phyloP scores from a whole-genome alignment of 1,140 invertebrate genomes.

The Trachymyrmex septentrionalis region DNA sequence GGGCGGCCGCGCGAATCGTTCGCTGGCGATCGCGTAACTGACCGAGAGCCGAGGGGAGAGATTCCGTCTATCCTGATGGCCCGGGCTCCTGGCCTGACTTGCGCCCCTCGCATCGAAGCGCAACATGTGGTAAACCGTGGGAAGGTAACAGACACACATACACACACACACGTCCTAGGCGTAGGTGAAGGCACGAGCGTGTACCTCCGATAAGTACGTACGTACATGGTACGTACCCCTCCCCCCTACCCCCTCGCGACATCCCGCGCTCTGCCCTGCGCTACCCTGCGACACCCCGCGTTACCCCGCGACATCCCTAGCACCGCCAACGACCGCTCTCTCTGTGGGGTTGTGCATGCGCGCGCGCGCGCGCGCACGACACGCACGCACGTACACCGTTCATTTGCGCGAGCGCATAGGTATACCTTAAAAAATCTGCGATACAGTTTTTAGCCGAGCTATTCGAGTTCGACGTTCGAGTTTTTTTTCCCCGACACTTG shows the following conservation, averaged over 20 bases:
- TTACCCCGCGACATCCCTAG: neutral
- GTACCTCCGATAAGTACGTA: slow-evolving; percentile 48
- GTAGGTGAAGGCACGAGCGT: slow-evolving; percentile 30
- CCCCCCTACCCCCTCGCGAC: slow-evolving; percentile 34
- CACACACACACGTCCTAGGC: slow-evolving; percentile 14
- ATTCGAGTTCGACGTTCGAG: neutral
- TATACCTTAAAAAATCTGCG: slow-evolving; percentile 39
- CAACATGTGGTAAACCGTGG: slow-evolving; percentile 85
- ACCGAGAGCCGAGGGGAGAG: slow-evolving; percentile 79
- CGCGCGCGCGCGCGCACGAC: neutral
- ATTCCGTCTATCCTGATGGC: slow-evolving; percentile 83
- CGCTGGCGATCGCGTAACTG: slow-evolving; percentile 85
- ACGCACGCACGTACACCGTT: neutral
- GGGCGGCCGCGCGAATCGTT: slow-evolving; percentile 75
- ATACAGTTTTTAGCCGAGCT: neutral
- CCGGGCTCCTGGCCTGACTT: slow-evolving; percentile 85
- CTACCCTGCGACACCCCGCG: neutral
- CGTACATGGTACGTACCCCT: slow-evolving; percentile 10
- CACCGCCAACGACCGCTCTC: neutral
- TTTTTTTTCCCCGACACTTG: neutral
- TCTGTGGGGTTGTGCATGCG: slow-evolving; percentile 13
- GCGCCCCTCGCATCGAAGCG: slow-evolving; percentile 84
- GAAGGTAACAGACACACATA: slow-evolving; percentile 63
- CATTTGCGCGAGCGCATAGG: slow-evolving; percentile 4
- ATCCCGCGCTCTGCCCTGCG: neutral